These are phyloP conservation scores for Chiridota heheva DNA, from an alignment of 35 echinoderm and acorn worm species.

Conservation along the genomic window DNA sequence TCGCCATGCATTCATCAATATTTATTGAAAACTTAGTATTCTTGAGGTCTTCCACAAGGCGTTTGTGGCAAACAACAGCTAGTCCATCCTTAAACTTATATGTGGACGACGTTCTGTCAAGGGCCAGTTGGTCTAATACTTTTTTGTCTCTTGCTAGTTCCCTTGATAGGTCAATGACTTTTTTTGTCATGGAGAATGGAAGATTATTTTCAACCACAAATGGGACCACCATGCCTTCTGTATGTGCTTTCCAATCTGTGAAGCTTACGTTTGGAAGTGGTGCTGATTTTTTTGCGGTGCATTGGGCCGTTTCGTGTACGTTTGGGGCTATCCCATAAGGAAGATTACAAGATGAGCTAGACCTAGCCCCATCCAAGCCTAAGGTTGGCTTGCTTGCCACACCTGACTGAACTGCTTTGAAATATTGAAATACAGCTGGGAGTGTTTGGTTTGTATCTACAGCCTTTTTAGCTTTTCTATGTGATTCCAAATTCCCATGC, in stretches of 20 bases:
- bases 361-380: too few species aligned
- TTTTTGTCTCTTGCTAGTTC: conserved; percentile 42
- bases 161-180: conserved; percentile 47
- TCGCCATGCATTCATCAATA: conserved; percentile 14
- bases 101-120: conserved; percentile 16
- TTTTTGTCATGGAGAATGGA: conserved; percentile 34
- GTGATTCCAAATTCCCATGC: too few species aligned
- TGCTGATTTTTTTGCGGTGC: conserved; percentile 28
- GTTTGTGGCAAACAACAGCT: conserved; percentile 13
- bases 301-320: conserved; percentile 26
- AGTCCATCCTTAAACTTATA: conserved; percentile 20
- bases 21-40: conserved; percentile 13
- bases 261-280: conserved; percentile 45
- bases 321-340: conserved; percentile 58
- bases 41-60: conserved; percentile 20
- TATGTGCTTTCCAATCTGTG: conserved; percentile 50
- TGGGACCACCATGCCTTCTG: conserved; percentile 55
- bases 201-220: conserved; percentile 57
- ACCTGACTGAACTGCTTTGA: too few species aligned
- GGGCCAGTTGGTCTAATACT: conserved; percentile 28
- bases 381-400: background rate
- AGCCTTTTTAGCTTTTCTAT: too few species aligned
- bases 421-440: too few species aligned
- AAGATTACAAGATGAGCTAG: too few species aligned
- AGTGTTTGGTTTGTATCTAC: too few species aligned